Conservation (phyloP, 2,113 vertebrate species). For the Furnarius figulus region DNA sequence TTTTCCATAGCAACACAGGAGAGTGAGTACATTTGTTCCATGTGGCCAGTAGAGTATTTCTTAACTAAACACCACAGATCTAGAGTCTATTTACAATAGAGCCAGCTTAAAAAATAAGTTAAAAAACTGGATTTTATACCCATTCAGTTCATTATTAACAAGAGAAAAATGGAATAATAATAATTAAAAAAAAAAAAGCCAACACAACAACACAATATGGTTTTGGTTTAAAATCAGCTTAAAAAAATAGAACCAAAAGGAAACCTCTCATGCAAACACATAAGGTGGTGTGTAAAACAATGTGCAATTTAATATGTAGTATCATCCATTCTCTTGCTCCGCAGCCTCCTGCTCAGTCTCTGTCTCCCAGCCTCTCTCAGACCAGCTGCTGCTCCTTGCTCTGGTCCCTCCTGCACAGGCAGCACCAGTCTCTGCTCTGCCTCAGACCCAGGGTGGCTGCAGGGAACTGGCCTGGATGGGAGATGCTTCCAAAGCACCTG, state of each 20-base stretch:
- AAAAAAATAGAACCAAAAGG: constrained; percentile 81
- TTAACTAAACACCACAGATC: not conserved
- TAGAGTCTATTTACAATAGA: constrained; percentile 68
- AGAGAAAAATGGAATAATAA: constrained; percentile 68
- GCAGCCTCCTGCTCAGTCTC: constrained; percentile 34
- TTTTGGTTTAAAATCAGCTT: constrained; percentile 82
- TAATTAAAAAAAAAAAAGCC: constrained; percentile 46
- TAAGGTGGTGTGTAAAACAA: constrained; percentile 89
- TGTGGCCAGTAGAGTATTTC: constrained; percentile 18
- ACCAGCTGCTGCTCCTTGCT: constrained; percentile 53
- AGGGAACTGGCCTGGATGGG: constrained; percentile 15
- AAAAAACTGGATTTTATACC: constrained; percentile 75
- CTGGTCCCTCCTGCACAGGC: not conserved
- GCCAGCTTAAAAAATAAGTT: constrained; percentile 70
- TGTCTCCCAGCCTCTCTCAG: constrained; percentile 54
- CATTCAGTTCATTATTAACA: constrained; percentile 79
- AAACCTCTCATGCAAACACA: constrained; percentile 83
- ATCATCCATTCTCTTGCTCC: constrained; percentile 80
- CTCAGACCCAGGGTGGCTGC: not conserved
- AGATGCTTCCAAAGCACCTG: constrained; percentile 9
- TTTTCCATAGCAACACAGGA: constrained; percentile 32
- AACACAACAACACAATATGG: constrained; percentile 79
- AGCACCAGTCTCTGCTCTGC: not conserved
- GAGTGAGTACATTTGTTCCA: constrained; percentile 6
- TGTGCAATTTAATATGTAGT: constrained; percentile 88